These are phyloP conservation scores for Stegana nigrithorax DNA, from an alignment of 2,888 invertebrate species.

Conservation along the genomic window DNA sequence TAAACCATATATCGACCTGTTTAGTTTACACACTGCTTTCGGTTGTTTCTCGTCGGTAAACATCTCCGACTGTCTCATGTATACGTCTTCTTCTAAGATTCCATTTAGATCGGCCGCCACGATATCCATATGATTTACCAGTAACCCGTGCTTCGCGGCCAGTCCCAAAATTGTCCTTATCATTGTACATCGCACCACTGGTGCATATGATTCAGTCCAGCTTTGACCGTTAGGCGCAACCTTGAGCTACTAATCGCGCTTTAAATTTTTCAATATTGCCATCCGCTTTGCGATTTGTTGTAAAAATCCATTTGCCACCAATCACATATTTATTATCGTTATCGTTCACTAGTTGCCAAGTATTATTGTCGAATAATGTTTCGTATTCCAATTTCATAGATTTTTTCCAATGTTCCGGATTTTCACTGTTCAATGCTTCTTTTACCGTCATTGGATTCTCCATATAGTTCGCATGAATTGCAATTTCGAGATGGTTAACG, in stretches of 20 bases:
- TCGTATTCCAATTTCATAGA: conserved; percentile 40
- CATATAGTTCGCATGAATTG: background rate
- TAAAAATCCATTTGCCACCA: conserved; percentile 35
- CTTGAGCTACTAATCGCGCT: conserved; percentile 43
- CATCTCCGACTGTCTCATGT: conserved; percentile 30
- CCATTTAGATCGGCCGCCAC: conserved; percentile 33
- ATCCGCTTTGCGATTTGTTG: conserved; percentile 27
- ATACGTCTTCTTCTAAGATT: conserved; percentile 29
- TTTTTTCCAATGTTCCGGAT: conserved; percentile 25
- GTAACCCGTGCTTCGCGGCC: conserved; percentile 19
- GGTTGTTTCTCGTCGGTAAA: conserved; percentile 23
- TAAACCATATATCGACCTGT: too few species aligned
- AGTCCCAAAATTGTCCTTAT: conserved; percentile 35
- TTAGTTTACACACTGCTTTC: conserved; percentile 26
- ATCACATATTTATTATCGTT: conserved; percentile 34
- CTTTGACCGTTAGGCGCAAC: conserved; percentile 42
- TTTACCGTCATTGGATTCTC: conserved; percentile 22
- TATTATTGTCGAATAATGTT: conserved; percentile 38
- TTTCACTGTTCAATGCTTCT: conserved; percentile 24
- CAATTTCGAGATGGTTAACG: conserved; percentile 16
- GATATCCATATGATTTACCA: conserved; percentile 32
- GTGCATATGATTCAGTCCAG: conserved; percentile 44
- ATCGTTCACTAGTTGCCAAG: conserved; percentile 40
- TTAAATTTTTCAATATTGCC: conserved; percentile 39
- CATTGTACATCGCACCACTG: conserved; percentile 36